Evolutionary conservation across 2,113 vertebrate genomes (phyloP).

Genomic region (Ia io): DNA sequence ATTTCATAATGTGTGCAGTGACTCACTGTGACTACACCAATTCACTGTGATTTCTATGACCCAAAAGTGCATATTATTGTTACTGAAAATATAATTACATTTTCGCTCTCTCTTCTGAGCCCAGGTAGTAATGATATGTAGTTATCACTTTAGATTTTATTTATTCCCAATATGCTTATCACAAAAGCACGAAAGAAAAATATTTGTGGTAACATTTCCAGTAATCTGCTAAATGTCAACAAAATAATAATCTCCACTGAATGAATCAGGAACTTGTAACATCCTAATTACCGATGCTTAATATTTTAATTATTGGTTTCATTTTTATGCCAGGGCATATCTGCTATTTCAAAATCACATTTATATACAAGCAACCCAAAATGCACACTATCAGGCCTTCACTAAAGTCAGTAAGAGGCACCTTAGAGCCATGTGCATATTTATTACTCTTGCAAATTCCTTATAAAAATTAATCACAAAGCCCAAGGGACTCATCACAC

Average conservation of each 20-base stretch:
- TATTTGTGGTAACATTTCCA: slow-evolving; percentile 41
- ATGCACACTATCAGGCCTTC: neutral
- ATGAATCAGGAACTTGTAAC: slow-evolving; percentile 45
- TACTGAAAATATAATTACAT: neutral
- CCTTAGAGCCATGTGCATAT: slow-evolving; percentile 2
- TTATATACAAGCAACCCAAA: slow-evolving; percentile 44
- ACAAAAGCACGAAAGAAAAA: slow-evolving; percentile 47
- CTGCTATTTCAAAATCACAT: slow-evolving; percentile 58
- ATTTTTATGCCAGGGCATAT: slow-evolving; percentile 37
- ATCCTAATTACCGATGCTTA: slow-evolving; percentile 50
- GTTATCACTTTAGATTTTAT: slow-evolving; percentile 31
- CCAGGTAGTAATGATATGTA: slow-evolving; percentile 45
- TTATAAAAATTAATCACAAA: slow-evolving; percentile 65
- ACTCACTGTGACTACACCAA: neutral
- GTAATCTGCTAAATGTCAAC: slow-evolving; percentile 43
- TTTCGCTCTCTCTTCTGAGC: slow-evolving; percentile 23
- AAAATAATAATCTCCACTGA: slow-evolving; percentile 51
- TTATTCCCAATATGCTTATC: slow-evolving; percentile 39
- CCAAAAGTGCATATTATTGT: slow-evolving; percentile 15
- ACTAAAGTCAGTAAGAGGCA: slow-evolving; percentile 40
- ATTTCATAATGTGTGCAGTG: neutral
- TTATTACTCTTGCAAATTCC: slow-evolving; percentile 63
- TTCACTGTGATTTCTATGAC: neutral
- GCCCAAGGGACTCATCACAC: slow-evolving; percentile 57
- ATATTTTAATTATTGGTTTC: slow-evolving; percentile 67